Evolutionary conservation across 2,888 invertebrate species (phyloP), one percentile per base, ranked within the genome.

Genomic region (Apantesis nais): DNA sequence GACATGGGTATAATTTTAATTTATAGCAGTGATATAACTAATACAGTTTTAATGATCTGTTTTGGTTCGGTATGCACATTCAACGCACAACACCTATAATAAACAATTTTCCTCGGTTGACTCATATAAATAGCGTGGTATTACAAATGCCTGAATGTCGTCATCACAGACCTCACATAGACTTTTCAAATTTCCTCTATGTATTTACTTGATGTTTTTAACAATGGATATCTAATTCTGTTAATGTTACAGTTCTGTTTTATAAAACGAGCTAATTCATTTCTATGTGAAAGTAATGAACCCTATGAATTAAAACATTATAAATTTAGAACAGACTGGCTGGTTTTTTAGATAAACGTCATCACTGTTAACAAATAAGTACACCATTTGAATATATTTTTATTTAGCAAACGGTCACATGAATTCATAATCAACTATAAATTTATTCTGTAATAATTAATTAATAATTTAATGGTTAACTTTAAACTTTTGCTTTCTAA

Each of bases 61-160:
- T 55, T 44, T 19, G 62, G 14, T 66, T 16, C 55, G 55, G 55
- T 63, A 67, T 70, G 62, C 58, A 44, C 29, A 66, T 62, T 66
- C 52, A 65, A 64, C 44, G 41, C 25, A 62, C 66, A 55, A 65
- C 14, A 41, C 39, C 62, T 44, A 67, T 70, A 63, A 66, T 70
- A 70, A 62, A 70, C 70, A 58, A 70, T 70, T 70, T 67, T 55
- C 70, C 62, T 67, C 70, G 70, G 62, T 70, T 70, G 70, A 70
- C 55, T 70, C 62, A 70, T 62, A 31, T 66, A 60, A 70, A 70
- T 62, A 29, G 66, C 62, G 66, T 62, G 44, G 25, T 66, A 70
- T 61, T 61, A 70, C 66, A 66, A 66, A 70, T 66, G 34, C 66
- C 48, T 62, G 39, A 44, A 62, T 66, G 70, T 58, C 66, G 66